These are phyloP conservation scores for Edolisoma coerulescens DNA, from an alignment of 2,113 vertebrate species.

Conservation along the genomic window DNA sequence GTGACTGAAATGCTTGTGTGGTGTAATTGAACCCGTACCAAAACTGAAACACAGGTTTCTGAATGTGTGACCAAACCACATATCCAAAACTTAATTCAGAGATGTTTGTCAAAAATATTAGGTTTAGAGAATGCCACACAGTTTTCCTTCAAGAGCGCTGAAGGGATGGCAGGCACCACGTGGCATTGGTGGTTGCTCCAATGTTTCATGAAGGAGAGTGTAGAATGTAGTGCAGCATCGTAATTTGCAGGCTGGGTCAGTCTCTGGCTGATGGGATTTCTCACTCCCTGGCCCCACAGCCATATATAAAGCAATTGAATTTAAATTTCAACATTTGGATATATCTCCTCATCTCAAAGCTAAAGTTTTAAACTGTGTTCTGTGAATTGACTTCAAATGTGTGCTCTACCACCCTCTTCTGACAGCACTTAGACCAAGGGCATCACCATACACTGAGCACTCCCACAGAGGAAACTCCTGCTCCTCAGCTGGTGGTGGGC, in stretches of 20 bases:
- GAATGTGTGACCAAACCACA: neutral
- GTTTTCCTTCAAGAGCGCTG: neutral
- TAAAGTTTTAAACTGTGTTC: neutral
- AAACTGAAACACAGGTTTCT: neutral
- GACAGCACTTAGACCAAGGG: neutral
- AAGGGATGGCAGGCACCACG: neutral
- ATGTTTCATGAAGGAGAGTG: neutral
- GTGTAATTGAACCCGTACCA: neutral
- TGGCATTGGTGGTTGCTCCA: neutral
- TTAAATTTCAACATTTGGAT: neutral
- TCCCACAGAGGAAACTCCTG: neutral
- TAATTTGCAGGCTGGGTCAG: neutral
- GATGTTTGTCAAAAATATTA: neutral
- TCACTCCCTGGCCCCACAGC: too few relatives aligned
- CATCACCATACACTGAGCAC: accelerated
- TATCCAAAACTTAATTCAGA: neutral
- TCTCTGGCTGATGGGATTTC: neutral
- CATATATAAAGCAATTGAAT: neutral
- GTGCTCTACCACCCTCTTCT: neutral
- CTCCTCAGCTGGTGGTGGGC: neutral
- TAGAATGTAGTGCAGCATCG: accelerated
- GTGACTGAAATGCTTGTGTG: neutral
- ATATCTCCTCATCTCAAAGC: neutral
- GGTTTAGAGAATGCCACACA: neutral
- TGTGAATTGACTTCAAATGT: neutral